Percentiles rank a stretch among this genome's conserved stretches.
Conservation (phyloP, 2,113 vertebrate species). For the Camelus bactrianus region DNA sequence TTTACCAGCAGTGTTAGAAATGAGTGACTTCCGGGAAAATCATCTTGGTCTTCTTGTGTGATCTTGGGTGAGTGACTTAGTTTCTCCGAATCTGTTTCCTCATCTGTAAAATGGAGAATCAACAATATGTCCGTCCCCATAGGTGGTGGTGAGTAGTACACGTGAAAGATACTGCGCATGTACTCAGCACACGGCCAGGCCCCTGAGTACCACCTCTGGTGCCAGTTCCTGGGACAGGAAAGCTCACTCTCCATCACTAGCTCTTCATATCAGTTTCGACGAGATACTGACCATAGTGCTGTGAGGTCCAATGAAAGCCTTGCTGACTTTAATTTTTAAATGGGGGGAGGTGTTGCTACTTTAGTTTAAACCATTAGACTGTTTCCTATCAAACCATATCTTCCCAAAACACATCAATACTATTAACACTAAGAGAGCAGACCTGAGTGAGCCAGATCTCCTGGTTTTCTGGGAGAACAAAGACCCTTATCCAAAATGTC, state of each 20-base stretch:
- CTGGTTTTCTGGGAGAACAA: constrained; percentile 11
- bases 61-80: not conserved
- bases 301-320: not conserved
- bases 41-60: not conserved
- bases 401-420: not conserved
- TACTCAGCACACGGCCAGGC: not conserved
- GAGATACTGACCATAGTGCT: not conserved
- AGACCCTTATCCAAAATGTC: constrained; percentile 37
- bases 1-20: not conserved
- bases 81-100: not conserved
- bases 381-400: constrained; percentile 7
- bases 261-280: not conserved
- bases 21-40: not conserved
- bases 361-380: not conserved
- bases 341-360: too few relatives aligned
- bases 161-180: not conserved
- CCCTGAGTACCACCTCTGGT: not conserved
- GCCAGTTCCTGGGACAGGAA: not conserved
- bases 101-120: not conserved
- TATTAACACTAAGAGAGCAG: constrained; percentile 6
- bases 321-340: constrained; percentile 26
- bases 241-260: not conserved
- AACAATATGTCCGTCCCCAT: not conserved
- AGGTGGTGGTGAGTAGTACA: not conserved
- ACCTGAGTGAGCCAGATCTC: not conserved